Base-by-base conservation (phyloP, 2,113 vertebrate genomes). In the Pogonocichla stellata region DNA sequence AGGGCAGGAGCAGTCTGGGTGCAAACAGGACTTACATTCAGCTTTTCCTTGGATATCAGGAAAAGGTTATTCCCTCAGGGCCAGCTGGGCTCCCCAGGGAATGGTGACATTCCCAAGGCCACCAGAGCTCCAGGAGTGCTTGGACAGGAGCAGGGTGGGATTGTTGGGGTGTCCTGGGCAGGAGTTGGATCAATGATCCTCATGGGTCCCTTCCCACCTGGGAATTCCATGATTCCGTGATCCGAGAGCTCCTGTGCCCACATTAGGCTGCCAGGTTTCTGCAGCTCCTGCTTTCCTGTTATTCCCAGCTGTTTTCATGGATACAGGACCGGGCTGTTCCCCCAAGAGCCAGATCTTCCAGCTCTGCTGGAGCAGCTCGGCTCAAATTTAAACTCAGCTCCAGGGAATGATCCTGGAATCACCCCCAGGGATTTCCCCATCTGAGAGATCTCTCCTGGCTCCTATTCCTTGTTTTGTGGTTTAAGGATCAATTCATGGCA, bases 361-460 rank as follows among this genome's bases (percentile, higher is more conserved):
- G 45, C 48, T 40, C 28, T 61, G 45, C 45, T 33, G 18, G 58
- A 62, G 29, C 42, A 47, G 56, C 56, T 60, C 31, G 2, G 20
- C 24, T 64, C 25, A 20, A 31, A 54, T 25, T 14, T 11, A 24
- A 34, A 13, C 48, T 20, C 29, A 7, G 47, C 54, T 29, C 24
- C 61, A 28, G 65, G 50, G 42, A 19, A 25, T 3, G 16, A 42
- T 61, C 64, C 31, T 54, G 78, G 48, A 54, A 28, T n/a, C 34
- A 6, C 5, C 3, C 0, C 16, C 1, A 2, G 75, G n/a, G 8
- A 1, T 1, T 23, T 56, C 33, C 47, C 38, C 11, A 1, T 12
- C 61, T 0, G 0, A 3, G 8, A 25, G 28, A 31, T 15, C 61
- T 45, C 8, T 54, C n/a, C 53, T 20, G 75, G 43, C 16, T 83